phyloP scores from a whole-genome alignment of 2,888 invertebrate genomes.

The Aquatica leii region DNA sequence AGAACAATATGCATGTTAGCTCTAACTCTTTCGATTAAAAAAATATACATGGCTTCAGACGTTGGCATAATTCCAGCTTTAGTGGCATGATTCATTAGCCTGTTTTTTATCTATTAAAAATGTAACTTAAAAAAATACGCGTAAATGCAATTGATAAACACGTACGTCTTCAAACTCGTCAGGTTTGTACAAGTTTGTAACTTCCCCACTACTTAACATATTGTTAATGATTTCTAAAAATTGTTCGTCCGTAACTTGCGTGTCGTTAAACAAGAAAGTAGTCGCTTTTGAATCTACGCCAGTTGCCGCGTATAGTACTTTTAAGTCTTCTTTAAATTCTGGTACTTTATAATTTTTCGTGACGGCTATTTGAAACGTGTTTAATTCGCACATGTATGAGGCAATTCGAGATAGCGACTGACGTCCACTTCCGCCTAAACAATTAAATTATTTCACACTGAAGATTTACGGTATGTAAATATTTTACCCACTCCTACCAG shows the following conservation, averaged over 20 bases:
- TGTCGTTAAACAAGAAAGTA: constrained; percentile 86
- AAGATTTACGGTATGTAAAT: neutral
- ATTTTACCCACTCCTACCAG: constrained; percentile 78
- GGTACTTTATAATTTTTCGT: constrained; percentile 77
- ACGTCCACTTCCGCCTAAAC: constrained; percentile 80
- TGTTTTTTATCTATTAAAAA: constrained; percentile 63
- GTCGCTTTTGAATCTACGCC: constrained; percentile 80
- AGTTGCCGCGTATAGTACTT: constrained; percentile 73
- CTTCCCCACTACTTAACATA: constrained; percentile 86
- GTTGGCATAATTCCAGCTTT: constrained; percentile 68
- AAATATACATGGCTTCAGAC: constrained; percentile 75
- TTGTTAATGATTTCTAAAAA: constrained; percentile 92
- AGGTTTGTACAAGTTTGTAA: constrained; percentile 84
- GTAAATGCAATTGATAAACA: constrained; percentile 33
- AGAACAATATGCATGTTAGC: constrained; percentile 81
- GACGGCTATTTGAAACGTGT: constrained; percentile 80
- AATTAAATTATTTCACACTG: neutral
- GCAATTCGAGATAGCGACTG: constrained; percentile 81
- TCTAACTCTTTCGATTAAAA: constrained; percentile 80
- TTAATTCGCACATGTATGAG: constrained; percentile 81
- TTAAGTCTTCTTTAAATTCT: constrained; percentile 86
- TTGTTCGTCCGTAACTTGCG: constrained; percentile 82
- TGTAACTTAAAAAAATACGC: neutral
- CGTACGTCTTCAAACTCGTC: constrained; percentile 90
- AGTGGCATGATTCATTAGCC: constrained; percentile 67